Evolutionary conservation across 2,113 vertebrate genomes (phyloP).

Genomic region (Vidua macroura): DNA sequence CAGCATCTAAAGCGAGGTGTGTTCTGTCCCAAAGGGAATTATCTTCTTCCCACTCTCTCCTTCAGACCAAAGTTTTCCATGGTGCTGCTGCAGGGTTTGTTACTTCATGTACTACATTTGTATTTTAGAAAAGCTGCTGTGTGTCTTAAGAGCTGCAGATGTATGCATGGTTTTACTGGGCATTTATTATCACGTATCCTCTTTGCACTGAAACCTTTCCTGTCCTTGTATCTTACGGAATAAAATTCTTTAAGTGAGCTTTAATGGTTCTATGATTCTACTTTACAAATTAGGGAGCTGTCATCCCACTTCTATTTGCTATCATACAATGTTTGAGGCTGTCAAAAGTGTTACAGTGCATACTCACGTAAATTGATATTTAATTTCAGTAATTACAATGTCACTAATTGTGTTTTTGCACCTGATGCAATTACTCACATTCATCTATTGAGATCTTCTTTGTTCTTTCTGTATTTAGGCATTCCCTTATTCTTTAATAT

Average conservation of each 20-base stretch:
- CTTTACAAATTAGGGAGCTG: not conserved
- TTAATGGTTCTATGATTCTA: not conserved
- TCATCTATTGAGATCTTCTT: not conserved
- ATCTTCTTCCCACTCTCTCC: not conserved
- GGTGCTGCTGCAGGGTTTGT: not conserved
- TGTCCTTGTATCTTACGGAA: not conserved
- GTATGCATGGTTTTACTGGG: not conserved
- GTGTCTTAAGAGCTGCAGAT: not conserved
- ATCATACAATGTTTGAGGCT: not conserved
- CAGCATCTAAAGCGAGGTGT: not conserved
- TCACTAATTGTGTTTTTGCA: slow-evolving; percentile 26
- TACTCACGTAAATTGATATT: not conserved
- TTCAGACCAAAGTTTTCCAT: not conserved
- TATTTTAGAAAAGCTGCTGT: slow-evolving; percentile 5
- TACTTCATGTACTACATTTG: not conserved
- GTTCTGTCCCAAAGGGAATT: not conserved
- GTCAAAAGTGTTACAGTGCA: not conserved
- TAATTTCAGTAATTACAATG: slow-evolving; percentile 25
- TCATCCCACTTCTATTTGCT: not conserved
- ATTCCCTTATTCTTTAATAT: not conserved
- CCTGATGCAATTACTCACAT: not conserved
- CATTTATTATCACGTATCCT: not conserved
- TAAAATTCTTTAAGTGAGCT: slow-evolving; percentile 34
- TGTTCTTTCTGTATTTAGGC: not conserved
- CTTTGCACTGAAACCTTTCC: not conserved